Percentiles rank a stretch among this genome's conserved stretches.
Conservation (phyloP, 2,888 invertebrate species). For the Anarsia innoxiella region DNA sequence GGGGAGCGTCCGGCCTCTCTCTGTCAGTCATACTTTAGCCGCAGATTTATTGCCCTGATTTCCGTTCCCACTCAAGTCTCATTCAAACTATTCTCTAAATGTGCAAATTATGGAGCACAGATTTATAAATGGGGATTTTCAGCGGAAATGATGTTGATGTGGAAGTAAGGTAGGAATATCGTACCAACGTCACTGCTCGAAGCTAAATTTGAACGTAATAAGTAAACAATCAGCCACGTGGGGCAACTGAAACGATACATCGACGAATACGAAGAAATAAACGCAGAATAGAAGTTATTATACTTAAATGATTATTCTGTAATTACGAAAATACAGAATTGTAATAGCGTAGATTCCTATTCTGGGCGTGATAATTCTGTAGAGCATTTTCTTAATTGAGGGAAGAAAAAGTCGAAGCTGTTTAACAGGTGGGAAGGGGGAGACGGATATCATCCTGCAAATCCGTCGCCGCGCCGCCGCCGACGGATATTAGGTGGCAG, state of each 20-base stretch:
- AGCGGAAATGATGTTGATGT: constrained; percentile 25
- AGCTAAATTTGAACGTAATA: constrained; percentile 18
- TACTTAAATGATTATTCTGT: too few relatives aligned
- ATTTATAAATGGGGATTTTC: constrained; percentile 19
- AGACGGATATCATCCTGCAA: too few relatives aligned
- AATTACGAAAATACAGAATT: too few relatives aligned
- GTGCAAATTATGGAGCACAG: constrained; percentile 19
- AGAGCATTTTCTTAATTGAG: too few relatives aligned
- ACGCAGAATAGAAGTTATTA: too few relatives aligned
- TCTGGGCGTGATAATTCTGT: too few relatives aligned
- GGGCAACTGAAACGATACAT: constrained; percentile 11
- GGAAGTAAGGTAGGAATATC: constrained; percentile 11
- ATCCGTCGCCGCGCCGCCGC: too few relatives aligned
- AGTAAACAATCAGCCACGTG: constrained; percentile 22
- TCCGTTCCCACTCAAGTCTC: constrained; percentile 40
- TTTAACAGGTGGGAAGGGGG: too few relatives aligned
- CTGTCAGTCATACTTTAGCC: constrained; percentile 46
- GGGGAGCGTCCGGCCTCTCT: constrained; percentile 33
- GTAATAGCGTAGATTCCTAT: too few relatives aligned
- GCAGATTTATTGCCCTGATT: constrained; percentile 41
- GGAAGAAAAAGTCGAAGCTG: too few relatives aligned
- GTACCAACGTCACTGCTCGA: constrained; percentile 15
- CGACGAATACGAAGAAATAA: too few relatives aligned
- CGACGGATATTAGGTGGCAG: too few relatives aligned
- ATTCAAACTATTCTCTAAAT: constrained; percentile 11